Evolutionary conservation across 2,888 invertebrate species (phyloP).

Genomic region (Orthosia cruda): DNA sequence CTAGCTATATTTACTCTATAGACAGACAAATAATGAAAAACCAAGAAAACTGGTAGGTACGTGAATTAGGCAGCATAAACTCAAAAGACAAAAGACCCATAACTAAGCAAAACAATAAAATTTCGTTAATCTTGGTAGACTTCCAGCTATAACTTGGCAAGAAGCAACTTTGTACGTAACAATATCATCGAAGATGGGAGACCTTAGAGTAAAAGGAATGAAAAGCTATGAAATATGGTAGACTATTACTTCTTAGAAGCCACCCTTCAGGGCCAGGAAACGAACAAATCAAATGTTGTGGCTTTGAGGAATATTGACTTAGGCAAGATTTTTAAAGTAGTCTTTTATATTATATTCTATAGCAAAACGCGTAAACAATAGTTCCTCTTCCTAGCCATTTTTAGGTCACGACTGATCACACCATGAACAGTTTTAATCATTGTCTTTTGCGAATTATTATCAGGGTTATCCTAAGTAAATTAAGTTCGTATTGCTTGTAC

Average conservation of each 20-base stretch:
- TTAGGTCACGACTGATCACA: too few relatives aligned
- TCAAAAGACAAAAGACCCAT: constrained; percentile 4
- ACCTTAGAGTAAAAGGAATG: constrained; percentile 29
- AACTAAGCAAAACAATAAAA: constrained; percentile 27
- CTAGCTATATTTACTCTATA: background rate
- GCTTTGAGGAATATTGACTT: constrained; percentile 13
- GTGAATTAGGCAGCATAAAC: background rate
- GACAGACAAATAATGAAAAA: background rate
- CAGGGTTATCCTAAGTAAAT: too few relatives aligned
- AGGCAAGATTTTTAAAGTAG: constrained; percentile 5
- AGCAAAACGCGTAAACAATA: too few relatives aligned
- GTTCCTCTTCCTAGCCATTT: too few relatives aligned
- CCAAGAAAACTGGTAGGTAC: background rate
- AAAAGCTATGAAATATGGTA: constrained; percentile 38
- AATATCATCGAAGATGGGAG: constrained; percentile 11
- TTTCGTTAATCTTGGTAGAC: constrained; percentile 51
- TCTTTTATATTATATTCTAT: too few relatives aligned
- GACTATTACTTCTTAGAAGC: constrained; percentile 30
- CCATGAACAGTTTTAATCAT: too few relatives aligned
- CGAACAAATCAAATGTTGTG: constrained; percentile 33
- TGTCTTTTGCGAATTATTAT: too few relatives aligned
- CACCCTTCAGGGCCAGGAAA: too few relatives aligned
- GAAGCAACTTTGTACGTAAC: constrained; percentile 25
- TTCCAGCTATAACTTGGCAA: constrained; percentile 67
- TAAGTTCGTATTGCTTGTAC: too few relatives aligned